A percentile compares a stretch with the other conserved stretches of the same genome.
Conservation (phyloP, 2,113 vertebrate species). For the Mus spicilegus region DNA sequence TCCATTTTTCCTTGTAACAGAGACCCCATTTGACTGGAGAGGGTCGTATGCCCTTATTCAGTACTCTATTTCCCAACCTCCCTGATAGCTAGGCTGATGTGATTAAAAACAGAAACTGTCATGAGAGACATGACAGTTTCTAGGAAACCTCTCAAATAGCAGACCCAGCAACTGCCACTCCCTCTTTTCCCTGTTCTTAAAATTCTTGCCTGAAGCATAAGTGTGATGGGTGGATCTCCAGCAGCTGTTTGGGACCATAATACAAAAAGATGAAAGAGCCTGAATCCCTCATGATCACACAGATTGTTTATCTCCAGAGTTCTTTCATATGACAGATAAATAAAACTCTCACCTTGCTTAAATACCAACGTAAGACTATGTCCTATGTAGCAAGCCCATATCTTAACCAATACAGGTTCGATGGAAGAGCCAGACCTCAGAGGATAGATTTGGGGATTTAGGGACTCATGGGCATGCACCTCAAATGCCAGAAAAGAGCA, state of each 20-base stretch:
- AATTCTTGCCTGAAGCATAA: constrained; percentile 43
- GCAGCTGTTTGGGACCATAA: not conserved
- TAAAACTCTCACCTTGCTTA: not conserved
- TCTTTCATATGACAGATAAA: not conserved
- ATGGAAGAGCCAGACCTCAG: constrained; percentile 13
- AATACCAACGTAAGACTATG: not conserved
- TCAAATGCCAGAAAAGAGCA: not conserved
- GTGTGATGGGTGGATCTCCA: constrained; percentile 22
- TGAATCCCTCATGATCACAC: not conserved
- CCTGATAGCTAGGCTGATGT: constrained; percentile 17
- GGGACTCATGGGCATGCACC: not conserved
- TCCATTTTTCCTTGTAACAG: constrained; percentile 65
- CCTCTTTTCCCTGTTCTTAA: constrained; percentile 8
- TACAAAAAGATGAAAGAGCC: not conserved
- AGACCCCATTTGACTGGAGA: constrained; percentile 64
- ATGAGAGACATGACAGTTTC: not conserved
- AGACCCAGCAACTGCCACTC: constrained; percentile 20
- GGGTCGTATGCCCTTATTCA: constrained; percentile 56
- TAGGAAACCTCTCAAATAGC: constrained; percentile 43
- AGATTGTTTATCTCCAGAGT: not conserved
- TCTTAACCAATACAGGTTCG: constrained; percentile 5
- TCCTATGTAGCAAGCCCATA: not conserved
- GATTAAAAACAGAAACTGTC: constrained; percentile 52
- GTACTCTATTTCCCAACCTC: constrained; percentile 62
- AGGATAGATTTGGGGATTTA: not conserved